phyloP scores from a whole-genome alignment of 2,888 invertebrate genomes.

The Latrodectus hesperus region DNA sequence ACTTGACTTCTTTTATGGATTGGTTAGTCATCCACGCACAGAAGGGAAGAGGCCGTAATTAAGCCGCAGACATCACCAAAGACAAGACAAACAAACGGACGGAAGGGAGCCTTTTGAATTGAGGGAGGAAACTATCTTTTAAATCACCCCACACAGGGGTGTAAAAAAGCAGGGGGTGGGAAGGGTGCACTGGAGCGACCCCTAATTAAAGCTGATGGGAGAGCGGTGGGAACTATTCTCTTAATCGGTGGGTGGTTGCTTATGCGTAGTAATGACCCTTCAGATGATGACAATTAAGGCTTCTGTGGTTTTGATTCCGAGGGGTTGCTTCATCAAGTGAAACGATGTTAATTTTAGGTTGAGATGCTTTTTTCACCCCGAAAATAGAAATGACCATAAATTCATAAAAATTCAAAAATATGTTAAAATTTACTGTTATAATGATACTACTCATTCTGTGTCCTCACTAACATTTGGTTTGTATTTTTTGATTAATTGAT shows the following conservation, averaged over 20 bases:
- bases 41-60: constrained; percentile 26
- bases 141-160: constrained; percentile 63
- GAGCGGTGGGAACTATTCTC: constrained; percentile 61
- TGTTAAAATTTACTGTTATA: no score
- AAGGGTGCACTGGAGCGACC: constrained; percentile 55
- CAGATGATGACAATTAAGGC: constrained; percentile 67
- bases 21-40: constrained; percentile 7
- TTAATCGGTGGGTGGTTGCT: constrained; percentile 67
- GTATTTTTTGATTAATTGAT: no score
- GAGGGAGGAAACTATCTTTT: constrained; percentile 61
- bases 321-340: constrained; percentile 12
- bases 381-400: no score
- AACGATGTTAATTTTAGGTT: background rate
- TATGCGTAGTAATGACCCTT: constrained; percentile 68
- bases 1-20: constrained; percentile 12
- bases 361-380: background rate
- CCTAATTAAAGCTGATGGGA: constrained; percentile 65
- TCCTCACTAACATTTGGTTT: no score
- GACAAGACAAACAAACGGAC: constrained; percentile 52
- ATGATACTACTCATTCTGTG: no score
- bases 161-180: constrained; percentile 32
- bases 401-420: no score
- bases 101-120: constrained; percentile 40
- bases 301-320: constrained; percentile 56
- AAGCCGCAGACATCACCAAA: constrained; percentile 34